These are phyloP conservation scores for Siderastrea siderea DNA, from an alignment of 92 coral and sea anemone species.

Conservation along the genomic window DNA sequence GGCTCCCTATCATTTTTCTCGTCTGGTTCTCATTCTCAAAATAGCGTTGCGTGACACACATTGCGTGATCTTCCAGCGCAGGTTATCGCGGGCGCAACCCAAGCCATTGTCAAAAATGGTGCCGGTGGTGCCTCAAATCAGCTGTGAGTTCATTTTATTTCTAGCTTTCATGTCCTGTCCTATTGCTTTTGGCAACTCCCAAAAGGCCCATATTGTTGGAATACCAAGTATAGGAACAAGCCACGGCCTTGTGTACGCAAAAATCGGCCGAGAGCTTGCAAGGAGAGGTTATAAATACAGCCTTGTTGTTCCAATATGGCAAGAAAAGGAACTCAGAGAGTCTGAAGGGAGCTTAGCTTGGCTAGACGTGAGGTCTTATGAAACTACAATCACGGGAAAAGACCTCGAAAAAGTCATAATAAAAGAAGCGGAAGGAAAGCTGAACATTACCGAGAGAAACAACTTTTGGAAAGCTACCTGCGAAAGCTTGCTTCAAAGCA, in stretches of 20 bases:
- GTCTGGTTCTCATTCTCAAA: too few species aligned
- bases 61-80: conserved; percentile 5
- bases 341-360: background rate
- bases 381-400: conserved; percentile 55
- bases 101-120: background rate
- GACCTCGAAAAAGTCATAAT: conserved; percentile 63
- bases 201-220: conserved; percentile 69
- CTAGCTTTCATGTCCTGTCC: background rate
- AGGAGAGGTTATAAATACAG: conserved; percentile 76
- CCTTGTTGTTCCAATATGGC: conserved; percentile 73
- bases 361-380: conserved; percentile 57
- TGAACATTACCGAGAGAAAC: conserved; percentile 38
- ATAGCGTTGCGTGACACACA: background rate
- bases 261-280: conserved; percentile 79
- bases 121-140: background rate
- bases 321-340: conserved; percentile 41
- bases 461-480: conserved; percentile 71
- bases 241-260: conserved; percentile 71
- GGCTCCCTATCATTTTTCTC: too few species aligned
- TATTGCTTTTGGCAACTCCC: background rate
- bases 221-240: conserved; percentile 81
- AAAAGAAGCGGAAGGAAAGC: conserved; percentile 66
- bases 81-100: background rate
- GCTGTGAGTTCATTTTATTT: background rate
- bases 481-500: conserved; percentile 62